Base-by-base conservation (phyloP, 1,140 invertebrate genomes). In the Choristoneura fumiferana region DNA sequence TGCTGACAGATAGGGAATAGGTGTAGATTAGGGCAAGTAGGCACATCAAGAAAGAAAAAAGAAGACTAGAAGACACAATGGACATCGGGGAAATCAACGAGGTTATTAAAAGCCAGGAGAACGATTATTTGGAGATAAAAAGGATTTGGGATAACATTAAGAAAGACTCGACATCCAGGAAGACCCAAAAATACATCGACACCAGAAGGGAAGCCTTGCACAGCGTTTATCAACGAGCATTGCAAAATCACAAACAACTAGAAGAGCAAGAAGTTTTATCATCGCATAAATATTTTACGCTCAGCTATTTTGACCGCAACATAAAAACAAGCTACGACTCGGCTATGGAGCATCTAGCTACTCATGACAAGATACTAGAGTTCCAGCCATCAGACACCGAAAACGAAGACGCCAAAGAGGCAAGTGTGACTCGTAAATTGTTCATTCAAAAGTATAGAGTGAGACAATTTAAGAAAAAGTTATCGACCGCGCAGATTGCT, bases 81-180 rank as follows among this genome's bases (percentile, higher is more conserved):
- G 34, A 36, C 33, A 54, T 54, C 14, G 14, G n/a, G n/a, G 14
- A 35, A 14, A 54, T 54, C 13, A 54, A 54, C 52, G 34, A 15
- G 12, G n/a, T 54, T 0, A 54, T 54, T 15, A 54, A 54, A 54
- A 36, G n/a, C 35, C 52, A 54, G 14, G 52, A 54, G 34, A 13
- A 33, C 22, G 18, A 53, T 13, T 33, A 13, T 29, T 10, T 34
- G 5, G 49, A 53, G 34, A 53, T 53, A 12, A 22, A n/a, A 53
- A 53, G 49, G 22, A 53, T 53, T 10, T 53, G 49, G 49, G 22
- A 9, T 10, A 53, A 53, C 49, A 52, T 52, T 5, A 52, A 33
- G 12, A 53, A 53, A 14, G 49, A 53, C 22, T 12, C 18, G 8
- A 12, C 22, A 29, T 10, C 4, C 9, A 33, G 49, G n/a, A 53